These are phyloP conservation scores for Sceloporus undulatus DNA, from an alignment of 2,113 vertebrate species.

Conservation along the genomic window DNA sequence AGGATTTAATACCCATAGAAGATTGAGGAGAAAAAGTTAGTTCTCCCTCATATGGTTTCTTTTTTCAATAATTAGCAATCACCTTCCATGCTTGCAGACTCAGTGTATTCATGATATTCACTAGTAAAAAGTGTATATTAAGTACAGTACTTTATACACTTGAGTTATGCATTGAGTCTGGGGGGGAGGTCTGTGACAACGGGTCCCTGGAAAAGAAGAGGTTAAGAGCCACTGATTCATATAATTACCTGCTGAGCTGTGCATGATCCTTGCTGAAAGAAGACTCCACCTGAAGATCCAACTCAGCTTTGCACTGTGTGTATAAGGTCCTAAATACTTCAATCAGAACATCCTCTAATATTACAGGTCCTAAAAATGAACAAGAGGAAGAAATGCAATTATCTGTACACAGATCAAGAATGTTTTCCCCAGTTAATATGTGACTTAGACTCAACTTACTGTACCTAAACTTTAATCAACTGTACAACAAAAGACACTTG, in stretches of 20 bases:
- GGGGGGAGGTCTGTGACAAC: too few species aligned
- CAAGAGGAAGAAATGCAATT: constrained; percentile 49
- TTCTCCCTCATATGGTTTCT: too few species aligned
- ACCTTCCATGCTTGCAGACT: too few species aligned
- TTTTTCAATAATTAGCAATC: neutral
- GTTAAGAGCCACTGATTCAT: neutral
- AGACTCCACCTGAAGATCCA: constrained; percentile 92
- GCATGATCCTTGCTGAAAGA: constrained; percentile 95
- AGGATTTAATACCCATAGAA: neutral
- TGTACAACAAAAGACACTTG: neutral
- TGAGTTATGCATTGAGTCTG: too few species aligned
- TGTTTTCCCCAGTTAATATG: neutral
- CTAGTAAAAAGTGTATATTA: neutral
- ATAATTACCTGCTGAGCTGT: constrained; percentile 93
- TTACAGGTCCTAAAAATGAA: constrained; percentile 88
- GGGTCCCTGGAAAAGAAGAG: too few species aligned
- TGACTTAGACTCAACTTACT: neutral
- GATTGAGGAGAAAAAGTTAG: neutral
- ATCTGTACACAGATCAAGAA: neutral
- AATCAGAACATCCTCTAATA: constrained; percentile 96
- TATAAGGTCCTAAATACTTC: constrained; percentile 96
- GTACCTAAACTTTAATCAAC: neutral
- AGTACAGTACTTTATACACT: too few species aligned
- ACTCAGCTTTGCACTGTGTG: constrained; percentile 92
- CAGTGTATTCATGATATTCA: neutral